Evolutionary conservation across 2,797 vertebrate genomes (phyloP).

Genomic region (Melanotaenia boesemani): DNA sequence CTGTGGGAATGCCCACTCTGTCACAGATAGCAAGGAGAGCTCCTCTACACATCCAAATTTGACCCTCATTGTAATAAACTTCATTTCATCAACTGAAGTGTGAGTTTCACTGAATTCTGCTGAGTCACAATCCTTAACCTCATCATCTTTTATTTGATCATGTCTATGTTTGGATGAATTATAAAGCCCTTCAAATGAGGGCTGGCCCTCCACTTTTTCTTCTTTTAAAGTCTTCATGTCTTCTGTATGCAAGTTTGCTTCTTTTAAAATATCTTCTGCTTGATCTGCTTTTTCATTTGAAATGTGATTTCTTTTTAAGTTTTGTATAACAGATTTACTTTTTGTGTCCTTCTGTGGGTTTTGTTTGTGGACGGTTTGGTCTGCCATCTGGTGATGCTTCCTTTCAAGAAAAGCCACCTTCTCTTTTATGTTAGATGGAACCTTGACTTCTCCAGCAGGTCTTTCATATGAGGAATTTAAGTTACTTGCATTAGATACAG

Average conservation of each 20-base stretch:
- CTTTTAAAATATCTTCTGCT: neutral
- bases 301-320: slow-evolving; percentile 15
- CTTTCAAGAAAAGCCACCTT: slow-evolving; percentile 49
- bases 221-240: neutral
- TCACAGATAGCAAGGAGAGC: slow-evolving; percentile 60
- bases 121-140: neutral
- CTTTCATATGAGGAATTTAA: slow-evolving; percentile 57
- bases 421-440: slow-evolving; percentile 38
- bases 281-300: slow-evolving; percentile 8
- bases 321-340: slow-evolving; percentile 6
- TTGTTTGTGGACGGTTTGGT: slow-evolving; percentile 34
- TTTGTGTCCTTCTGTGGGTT: slow-evolving; percentile 27
- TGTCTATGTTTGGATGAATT: slow-evolving; percentile 13
- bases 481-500: slow-evolving; percentile 72
- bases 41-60: slow-evolving; percentile 68
- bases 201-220: neutral
- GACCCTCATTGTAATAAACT: slow-evolving; percentile 44
- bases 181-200: slow-evolving; percentile 18
- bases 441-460: slow-evolving; percentile 27
- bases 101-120: slow-evolving; percentile 40
- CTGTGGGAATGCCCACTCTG: slow-evolving; percentile 66
- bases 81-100: slow-evolving; percentile 33
- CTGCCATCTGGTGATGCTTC: slow-evolving; percentile 3
- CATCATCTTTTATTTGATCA: neutral
- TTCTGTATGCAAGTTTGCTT: slow-evolving; percentile 18